These are phyloP conservation scores for Meandrina meandrites DNA, from an alignment of 92 coral and sea anemone species.

Conservation along the genomic window DNA sequence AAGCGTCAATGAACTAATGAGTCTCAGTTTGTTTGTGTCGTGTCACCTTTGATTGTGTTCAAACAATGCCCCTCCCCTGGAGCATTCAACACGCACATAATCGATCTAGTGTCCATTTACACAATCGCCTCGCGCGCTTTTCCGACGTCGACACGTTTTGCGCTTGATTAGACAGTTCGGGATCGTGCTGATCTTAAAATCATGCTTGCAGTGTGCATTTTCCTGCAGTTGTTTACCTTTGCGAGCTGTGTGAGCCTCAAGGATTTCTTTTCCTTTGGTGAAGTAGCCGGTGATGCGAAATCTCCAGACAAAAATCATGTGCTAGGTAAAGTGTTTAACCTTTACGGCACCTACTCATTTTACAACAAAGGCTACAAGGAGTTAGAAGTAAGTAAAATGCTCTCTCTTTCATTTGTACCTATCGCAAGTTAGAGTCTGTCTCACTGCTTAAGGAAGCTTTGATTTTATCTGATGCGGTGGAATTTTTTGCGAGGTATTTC, in stretches of 20 bases:
- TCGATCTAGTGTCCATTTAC: constrained; percentile 21
- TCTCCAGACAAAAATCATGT: constrained; percentile 26
- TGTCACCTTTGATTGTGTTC: constrained; percentile 55
- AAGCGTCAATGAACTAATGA: constrained; percentile 31
- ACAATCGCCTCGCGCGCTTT: constrained; percentile 31
- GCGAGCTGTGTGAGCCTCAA: constrained; percentile 43
- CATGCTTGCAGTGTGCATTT: constrained; percentile 30
- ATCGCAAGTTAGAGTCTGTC: not conserved
- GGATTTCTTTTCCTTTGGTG: constrained; percentile 80
- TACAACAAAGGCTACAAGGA: constrained; percentile 50
- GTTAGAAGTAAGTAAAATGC: constrained; percentile 57
- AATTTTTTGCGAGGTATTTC: constrained; percentile 6
- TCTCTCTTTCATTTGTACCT: not conserved
- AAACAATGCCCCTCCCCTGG: constrained; percentile 65
- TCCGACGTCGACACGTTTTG: not conserved
- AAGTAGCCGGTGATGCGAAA: constrained; percentile 44
- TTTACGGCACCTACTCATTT: constrained; percentile 53
- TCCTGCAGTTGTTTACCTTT: constrained; percentile 42
- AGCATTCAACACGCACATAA: constrained; percentile 27
- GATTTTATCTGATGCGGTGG: not conserved
- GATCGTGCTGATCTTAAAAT: not conserved
- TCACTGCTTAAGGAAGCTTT: not conserved
- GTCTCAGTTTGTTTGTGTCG: constrained; percentile 42
- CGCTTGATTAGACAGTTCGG: not conserved
- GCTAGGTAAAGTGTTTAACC: constrained; percentile 48